A percentile compares a stretch with the other conserved stretches of the same genome.
These are phyloP conservation scores for Meliscaeva auricollis DNA, from an alignment of 2,888 invertebrate species.

Conservation along the genomic window DNA sequence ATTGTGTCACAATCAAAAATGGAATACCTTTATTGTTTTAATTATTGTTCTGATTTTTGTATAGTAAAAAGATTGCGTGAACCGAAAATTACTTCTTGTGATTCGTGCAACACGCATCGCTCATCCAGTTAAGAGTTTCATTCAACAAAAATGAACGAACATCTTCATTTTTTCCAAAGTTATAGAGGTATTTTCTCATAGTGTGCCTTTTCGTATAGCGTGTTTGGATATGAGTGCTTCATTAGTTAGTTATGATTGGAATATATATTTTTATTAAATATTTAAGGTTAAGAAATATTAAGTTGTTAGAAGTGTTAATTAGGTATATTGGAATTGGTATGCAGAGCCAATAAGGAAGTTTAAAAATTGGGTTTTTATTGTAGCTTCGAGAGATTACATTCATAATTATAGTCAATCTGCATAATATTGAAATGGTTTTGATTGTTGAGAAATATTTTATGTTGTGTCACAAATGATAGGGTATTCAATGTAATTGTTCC, in stretches of 20 bases:
- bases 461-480: too few relatives aligned
- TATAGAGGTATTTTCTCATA: slow-evolving; percentile 18
- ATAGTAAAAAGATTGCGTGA: slow-evolving; percentile 47
- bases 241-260: slow-evolving; percentile 13
- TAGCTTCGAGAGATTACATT: not conserved
- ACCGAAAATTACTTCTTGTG: slow-evolving; percentile 23
- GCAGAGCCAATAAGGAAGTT: slow-evolving; percentile 6
- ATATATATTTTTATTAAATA: slow-evolving; percentile 11
- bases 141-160: slow-evolving; percentile 9
- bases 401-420: too few relatives aligned
- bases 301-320: slow-evolving; percentile 9
- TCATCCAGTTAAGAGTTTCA: slow-evolving; percentile 38
- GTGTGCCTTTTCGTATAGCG: not conserved
- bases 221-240: not conserved
- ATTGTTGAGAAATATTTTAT: too few relatives aligned
- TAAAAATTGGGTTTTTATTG: not conserved
- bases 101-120: slow-evolving; percentile 64
- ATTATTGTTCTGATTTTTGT: slow-evolving; percentile 1
- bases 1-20: slow-evolving; percentile 28
- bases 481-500: too few relatives aligned
- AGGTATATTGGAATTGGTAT: not conserved
- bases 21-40: not conserved
- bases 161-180: not conserved
- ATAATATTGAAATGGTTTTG: too few relatives aligned
- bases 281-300: slow-evolving; percentile 28